A percentile compares a stretch with the other conserved stretches of the same genome.
These are phyloP conservation scores for Anolis sagrei DNA, from an alignment of 2,113 vertebrate species.

Conservation along the genomic window DNA sequence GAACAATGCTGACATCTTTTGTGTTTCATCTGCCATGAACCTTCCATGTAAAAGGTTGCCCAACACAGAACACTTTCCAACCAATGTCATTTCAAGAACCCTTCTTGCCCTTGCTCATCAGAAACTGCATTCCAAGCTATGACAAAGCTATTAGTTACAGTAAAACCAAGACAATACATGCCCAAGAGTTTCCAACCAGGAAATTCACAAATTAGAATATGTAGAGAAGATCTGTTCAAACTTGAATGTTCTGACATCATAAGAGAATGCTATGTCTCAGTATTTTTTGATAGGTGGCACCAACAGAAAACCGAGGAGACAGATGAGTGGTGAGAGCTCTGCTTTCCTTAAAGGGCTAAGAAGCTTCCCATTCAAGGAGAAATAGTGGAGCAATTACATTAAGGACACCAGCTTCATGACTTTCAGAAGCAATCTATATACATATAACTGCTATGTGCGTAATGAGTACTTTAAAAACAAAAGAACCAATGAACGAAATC, in stretches of 20 bases:
- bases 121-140: background rate
- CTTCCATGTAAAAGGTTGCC: background rate
- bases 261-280: background rate
- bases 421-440: too few relatives aligned
- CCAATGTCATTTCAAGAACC: conserved; percentile 14
- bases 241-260: conserved; percentile 11
- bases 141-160: background rate
- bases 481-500: too few relatives aligned
- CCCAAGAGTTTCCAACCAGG: background rate
- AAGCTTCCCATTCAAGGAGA: background rate
- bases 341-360: background rate
- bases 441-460: too few relatives aligned
- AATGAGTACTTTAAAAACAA: too few relatives aligned
- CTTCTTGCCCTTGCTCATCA: background rate
- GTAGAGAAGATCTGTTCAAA: conserved; percentile 15
- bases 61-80: conserved; percentile 17
- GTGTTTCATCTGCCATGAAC: background rate
- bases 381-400: too few relatives aligned
- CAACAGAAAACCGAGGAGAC: background rate
- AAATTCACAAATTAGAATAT: conserved; percentile 5
- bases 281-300: background rate
- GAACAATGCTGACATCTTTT: background rate
- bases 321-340: background rate
- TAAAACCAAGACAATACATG: conserved; percentile 37
- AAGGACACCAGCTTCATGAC: too few relatives aligned